Evolutionary conservation across 2,797 vertebrate species (phyloP), one percentile per base, ranked within the genome.

Genomic region (Ctenopoma multispine): DNA sequence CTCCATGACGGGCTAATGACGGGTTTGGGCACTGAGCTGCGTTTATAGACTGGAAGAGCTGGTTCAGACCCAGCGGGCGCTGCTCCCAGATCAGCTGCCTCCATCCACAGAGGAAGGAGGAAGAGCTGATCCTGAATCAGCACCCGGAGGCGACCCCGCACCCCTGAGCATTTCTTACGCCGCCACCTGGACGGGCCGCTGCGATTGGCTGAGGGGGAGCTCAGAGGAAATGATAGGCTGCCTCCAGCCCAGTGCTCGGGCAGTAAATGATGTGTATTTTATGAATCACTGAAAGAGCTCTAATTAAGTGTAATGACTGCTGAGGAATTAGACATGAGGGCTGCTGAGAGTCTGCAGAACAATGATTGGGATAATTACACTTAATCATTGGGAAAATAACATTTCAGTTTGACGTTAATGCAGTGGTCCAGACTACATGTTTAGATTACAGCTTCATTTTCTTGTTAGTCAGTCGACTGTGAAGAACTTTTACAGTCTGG

Each of bases 41-140:
- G 63, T 92, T 92, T 91, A 93, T 75, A 79, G 90, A 92, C 90
- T 90, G 85, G 93, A 88, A 84, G 87, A 91, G 90, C 94, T 79
- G 90, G 94, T 94, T 55, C 1, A 58, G 66, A 53, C 13, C 14
- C 40, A 47, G 49, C 31, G 27, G 31, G 1, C 34, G 20, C 80
- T 55, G 83, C 24, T 73, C 69, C 60, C 20, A 50, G 65, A 77
- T 82, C 82, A 75, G 82, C 20, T n/a, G 50, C 48, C 23, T 8
- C 43, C 71, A 41, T 48, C 40, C 17, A 8, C 9, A 1, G 51
- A 4, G 41, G 47, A 46, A 8, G 15, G 43, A 65, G 63, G 40
- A 53, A 63, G 51, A 69, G 50, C 73, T 63, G 69, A 74, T 84
- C 79, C 75, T 74, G 80, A 79, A 71, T 86, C 87, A 83, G 77